Conservation (phyloP, 2,113 vertebrate species). For the Poecile atricapillus region DNA sequence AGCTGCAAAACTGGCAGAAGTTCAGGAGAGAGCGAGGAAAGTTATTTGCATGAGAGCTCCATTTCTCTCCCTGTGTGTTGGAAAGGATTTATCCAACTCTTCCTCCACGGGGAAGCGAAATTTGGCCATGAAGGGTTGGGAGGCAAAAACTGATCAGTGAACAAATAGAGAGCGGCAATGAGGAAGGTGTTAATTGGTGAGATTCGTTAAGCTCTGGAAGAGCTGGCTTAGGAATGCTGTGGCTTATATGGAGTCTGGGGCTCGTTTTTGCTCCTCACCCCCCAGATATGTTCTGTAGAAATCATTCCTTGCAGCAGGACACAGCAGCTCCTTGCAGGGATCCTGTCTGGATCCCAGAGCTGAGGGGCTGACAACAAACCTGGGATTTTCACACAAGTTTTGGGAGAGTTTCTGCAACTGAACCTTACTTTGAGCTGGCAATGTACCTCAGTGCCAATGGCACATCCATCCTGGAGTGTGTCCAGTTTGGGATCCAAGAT, state of each 20-base stretch:
- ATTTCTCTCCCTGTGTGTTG: background rate
- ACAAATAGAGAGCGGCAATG: background rate
- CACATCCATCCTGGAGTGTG: background rate
- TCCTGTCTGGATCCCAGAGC: background rate
- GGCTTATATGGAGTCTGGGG: background rate
- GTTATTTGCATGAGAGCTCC: background rate
- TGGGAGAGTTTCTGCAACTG: background rate
- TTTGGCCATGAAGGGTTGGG: background rate
- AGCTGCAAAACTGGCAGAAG: background rate
- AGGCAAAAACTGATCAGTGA: background rate
- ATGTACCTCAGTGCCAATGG: fast-evolving
- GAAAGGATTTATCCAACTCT: background rate
- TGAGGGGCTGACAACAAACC: background rate
- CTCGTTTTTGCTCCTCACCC: background rate
- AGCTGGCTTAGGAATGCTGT: background rate
- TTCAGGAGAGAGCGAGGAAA: background rate
- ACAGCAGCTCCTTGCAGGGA: background rate
- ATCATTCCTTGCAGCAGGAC: background rate
- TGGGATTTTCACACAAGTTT: background rate
- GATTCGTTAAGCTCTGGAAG: background rate
- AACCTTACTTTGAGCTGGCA: background rate
- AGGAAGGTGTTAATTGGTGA: background rate
- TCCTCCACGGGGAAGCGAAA: background rate
- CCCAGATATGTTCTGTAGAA: background rate
- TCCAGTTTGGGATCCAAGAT: background rate